Evolutionary conservation across 2,113 vertebrate genomes (phyloP), one percentile per base, ranked within the genome.

Genomic region (Sebastes fasciatus): DNA sequence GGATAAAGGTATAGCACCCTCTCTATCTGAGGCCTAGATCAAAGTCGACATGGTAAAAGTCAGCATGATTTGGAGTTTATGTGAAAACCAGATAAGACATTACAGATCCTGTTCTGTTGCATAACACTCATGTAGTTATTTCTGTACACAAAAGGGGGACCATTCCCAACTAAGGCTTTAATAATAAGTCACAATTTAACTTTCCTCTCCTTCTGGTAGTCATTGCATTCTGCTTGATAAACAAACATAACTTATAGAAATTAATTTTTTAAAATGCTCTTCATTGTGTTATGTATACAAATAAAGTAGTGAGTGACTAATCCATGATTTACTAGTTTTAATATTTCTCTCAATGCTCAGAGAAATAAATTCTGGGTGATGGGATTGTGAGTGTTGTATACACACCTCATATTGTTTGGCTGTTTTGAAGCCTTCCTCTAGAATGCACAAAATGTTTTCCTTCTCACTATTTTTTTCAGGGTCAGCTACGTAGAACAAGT

Each of bases 401-500:
- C 77, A 58, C 87, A 97, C 95, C 93, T 86, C 91, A 77, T 79
- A 92, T 8, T 80, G 70, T 74, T 94, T 87, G 21, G 88, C 86
- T 34, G 93, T 86, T 89, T 93, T 92, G 83, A 98, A 98, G 57
- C 96, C 96, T 74, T 95, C 93, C 82, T 97, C 96, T 69, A 96
- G 76, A 79, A 97, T 94, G 49, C 91, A 77, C 4, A 97, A 86
- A 68, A 97, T 90, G 21, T 96, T 94, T 48, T 96, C 95, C 82
- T 93, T 94, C 82, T 95, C 94, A 68, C 86, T 68, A 23, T 83
- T 71, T 75, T 83, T 72, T 85, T 96, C 91, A 69, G 95, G 93
- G 83, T 96, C 95, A 72, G 93, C 83, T 8, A 95, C 52, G 61
- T 96, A 96, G 93, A 97, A 97, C 66, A 98, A 95, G 86, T 95